Evolutionary conservation across 2,888 invertebrate genomes (phyloP).

Genomic region (Andrena minutula): DNA sequence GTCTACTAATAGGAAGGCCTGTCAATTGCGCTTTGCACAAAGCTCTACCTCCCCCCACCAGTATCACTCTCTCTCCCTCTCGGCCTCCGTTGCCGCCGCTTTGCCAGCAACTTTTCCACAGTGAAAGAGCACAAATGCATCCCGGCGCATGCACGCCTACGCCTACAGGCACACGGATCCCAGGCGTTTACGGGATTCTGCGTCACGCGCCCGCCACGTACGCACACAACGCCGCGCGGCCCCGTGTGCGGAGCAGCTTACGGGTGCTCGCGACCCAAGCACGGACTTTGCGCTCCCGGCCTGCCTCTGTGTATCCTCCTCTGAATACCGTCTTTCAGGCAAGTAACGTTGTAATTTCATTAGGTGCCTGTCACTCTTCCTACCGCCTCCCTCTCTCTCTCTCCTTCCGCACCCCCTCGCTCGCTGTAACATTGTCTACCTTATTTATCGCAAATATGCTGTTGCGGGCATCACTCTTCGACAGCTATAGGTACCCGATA

Average conservation of each 20-base stretch:
- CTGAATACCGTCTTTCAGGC: conserved; percentile 69
- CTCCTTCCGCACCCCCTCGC: not conserved
- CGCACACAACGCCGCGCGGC: not conserved
- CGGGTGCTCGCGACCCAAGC: conserved; percentile 27
- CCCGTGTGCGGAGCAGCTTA: not conserved
- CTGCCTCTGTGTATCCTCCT: conserved; percentile 42
- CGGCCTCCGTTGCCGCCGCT: conserved; percentile 44
- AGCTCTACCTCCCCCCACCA: conserved; percentile 53
- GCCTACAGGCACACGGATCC: not conserved
- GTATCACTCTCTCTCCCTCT: not conserved
- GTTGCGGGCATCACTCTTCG: not conserved
- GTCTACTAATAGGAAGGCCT: conserved; percentile 75
- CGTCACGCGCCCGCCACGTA: conserved; percentile 2
- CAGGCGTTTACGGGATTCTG: not conserved
- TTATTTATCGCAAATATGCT: not conserved
- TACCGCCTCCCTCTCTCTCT: not conserved
- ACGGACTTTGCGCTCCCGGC: conserved; percentile 56
- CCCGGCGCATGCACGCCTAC: conserved; percentile 40
- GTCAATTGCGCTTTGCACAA: conserved; percentile 80
- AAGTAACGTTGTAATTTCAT: conserved; percentile 77
- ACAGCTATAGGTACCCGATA: not conserved
- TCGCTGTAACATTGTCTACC: not conserved
- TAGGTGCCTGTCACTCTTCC: conserved; percentile 56
- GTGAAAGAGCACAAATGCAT: conserved; percentile 56
- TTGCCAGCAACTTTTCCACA: conserved; percentile 64